Evolutionary conservation across 2,888 invertebrate genomes (phyloP), one percentile per base, ranked within the genome.

Genomic region (Acronicta leporina): DNA sequence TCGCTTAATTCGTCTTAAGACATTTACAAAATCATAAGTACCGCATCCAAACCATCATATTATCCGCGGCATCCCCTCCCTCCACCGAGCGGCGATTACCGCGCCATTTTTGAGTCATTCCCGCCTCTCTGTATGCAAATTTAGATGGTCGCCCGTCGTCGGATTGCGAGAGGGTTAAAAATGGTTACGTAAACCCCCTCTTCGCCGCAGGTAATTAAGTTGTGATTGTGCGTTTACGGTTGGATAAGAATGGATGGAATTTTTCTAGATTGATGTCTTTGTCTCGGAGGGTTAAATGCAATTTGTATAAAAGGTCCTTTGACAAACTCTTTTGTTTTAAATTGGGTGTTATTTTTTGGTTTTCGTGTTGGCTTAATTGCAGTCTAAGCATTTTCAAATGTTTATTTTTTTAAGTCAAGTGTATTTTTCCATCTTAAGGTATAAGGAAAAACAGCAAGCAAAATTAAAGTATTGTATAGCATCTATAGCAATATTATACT

Each of bases 81-180:
- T 70, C 76, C 77, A 61, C 71, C 77, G 73, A 78, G 73, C 77
- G 79, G 41, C 84, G 79, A 86, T 86, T 84, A 86, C 83, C 67
- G 77, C 77, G 73, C 85, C 84, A 87, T 87, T 87, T 87, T 87
- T 84, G 82, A 82, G 83, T 82, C 83, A 83, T 86, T 83, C 80
- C 74, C 76, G 71, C 76, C 84, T 82, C 81, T 84, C 82, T 85
- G 85, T 86, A 87, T 87, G 87, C 83, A 87, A 87, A 87, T 87
- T 82, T 75, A 78, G 81, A 79, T 79, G 81, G 82, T 64, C 66
- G 63, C 62, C 58, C 73, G 54, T 49, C 66, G 69, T 63, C 54
- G 67, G 61, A 67, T 75, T 72, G 76, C 14, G 73, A 70, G 72
- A 63, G 76, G 71, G 73, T 69, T 72, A 73, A 79, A 79, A 80